Base-by-base conservation (phyloP, 2,113 vertebrate species). In the Guaruba guarouba region DNA sequence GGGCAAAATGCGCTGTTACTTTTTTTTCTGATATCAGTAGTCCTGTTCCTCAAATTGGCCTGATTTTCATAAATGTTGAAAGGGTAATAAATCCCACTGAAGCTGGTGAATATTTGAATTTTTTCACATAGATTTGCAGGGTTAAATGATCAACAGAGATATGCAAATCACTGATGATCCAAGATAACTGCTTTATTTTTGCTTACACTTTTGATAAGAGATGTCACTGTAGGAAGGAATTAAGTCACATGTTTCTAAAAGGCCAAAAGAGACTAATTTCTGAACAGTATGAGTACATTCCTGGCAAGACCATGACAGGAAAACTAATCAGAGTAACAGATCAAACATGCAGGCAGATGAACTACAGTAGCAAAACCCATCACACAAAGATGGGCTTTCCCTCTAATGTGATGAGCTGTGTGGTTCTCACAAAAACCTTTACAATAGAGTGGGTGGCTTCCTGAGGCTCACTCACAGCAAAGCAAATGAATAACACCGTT, bases 191-290 rank as follows among this genome's bases (percentile, higher is more conserved):
- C 22, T 88, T 86, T 62, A 68, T 75, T 90, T 94, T 62, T 92
- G 70, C 62, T 89, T 91, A 43, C 10, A 17, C 25, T 57, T 92
- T 82, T 14, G 41, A 79, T 64, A 54, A 92, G 35, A 79, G 69
- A 49, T 73, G 66, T 78, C 88, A 96, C 44, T 0, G 1, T 82
- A 27, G 57, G 84, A 83, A 93, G 83, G 86, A 96, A 95, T 79
- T 92, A 83, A 96, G 62, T 93, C 90, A 94, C 48, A 41, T 78
- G 54, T 71, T 88, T 91, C 74, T 87, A 71, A 95, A 81, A 96
- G 74, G 74, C 48, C 49, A 86, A 69, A 44, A 95, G 44, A 91
- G 74, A 92, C 39, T 17, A 28, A 69, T 93, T 96, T 96, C 83
- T 92, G 83, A 87, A 82, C n/a, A 82, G 22, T 43, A 16, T 54